phyloP scores from a whole-genome alignment of 2,888 invertebrate species.

The Carcina quercana region DNA sequence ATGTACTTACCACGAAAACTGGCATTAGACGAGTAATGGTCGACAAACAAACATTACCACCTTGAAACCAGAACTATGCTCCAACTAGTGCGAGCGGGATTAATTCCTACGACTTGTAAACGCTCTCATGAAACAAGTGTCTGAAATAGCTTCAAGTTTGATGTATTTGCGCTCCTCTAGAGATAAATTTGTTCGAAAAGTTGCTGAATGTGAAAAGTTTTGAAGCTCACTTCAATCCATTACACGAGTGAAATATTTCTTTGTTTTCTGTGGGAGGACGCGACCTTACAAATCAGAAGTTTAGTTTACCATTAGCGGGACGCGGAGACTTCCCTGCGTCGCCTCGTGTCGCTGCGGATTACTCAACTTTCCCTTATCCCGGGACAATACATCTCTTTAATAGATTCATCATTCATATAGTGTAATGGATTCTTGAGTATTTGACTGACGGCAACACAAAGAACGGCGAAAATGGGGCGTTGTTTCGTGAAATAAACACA shows the following conservation, averaged over 20 bases:
- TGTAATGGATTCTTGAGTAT: constrained; percentile 26
- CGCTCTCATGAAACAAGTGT: constrained; percentile 62
- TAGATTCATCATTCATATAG: constrained; percentile 29
- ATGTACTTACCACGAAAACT: constrained; percentile 4
- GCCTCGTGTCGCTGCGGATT: constrained; percentile 17
- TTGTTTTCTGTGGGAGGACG: constrained; percentile 59
- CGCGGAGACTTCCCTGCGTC: too few species aligned
- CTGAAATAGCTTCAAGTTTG: constrained; percentile 68
- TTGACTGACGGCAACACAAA: constrained; percentile 28
- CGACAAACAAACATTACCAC: constrained; percentile 2
- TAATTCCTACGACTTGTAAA: constrained; percentile 52
- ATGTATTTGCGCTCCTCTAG: constrained; percentile 67
- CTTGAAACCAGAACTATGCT: constrained; percentile 1
- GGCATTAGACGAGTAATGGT: constrained; percentile 2
- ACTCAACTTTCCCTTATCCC: constrained; percentile 13
- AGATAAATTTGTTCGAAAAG: constrained; percentile 72
- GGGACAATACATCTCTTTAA: constrained; percentile 24
- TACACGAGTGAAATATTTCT: constrained; percentile 73
- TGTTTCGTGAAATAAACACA: constrained; percentile 12
- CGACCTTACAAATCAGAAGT: constrained; percentile 61
- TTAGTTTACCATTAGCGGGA: constrained; percentile 48
- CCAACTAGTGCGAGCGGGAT: constrained; percentile 18
- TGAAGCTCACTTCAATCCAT: constrained; percentile 73
- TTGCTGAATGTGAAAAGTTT: constrained; percentile 73
- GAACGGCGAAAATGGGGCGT: constrained; percentile 7